These are phyloP conservation scores for Eulithis testata DNA, from an alignment of 2,888 invertebrate genomes.

Conservation along the genomic window DNA sequence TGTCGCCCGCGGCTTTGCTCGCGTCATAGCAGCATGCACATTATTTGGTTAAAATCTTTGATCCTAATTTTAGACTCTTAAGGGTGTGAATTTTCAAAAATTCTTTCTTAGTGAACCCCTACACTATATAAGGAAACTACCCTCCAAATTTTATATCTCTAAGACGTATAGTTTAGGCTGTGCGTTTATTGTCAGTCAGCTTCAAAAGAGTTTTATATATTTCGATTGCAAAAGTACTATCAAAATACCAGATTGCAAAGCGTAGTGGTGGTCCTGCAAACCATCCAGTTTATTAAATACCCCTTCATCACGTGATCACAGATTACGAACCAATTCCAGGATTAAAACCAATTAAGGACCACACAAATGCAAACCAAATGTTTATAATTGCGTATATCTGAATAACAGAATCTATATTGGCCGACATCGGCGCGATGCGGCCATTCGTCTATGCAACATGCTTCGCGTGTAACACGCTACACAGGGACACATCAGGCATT, in stretches of 20 bases:
- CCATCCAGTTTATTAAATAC: conserved; percentile 11
- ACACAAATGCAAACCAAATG: conserved; percentile 46
- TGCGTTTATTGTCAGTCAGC: no score
- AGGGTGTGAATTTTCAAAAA: no score
- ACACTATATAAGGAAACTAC: no score
- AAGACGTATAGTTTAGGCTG: no score
- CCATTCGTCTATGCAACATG: conserved; percentile 69
- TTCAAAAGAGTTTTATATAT: no score
- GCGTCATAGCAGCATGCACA: no score
- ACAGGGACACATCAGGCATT: conserved; percentile 36
- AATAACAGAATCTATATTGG: conserved; percentile 67
- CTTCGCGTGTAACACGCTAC: conserved; percentile 76
- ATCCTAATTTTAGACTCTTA: no score
- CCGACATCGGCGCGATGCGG: conserved; percentile 68
- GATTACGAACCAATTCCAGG: conserved; percentile 29
- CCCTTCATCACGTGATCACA: conserved; percentile 22
- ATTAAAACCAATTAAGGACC: conserved; percentile 43
- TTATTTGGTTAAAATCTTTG: no score
- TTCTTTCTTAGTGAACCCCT: no score
- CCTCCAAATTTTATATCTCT: no score
- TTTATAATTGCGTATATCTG: conserved; percentile 65
- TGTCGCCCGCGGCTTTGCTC: no score
- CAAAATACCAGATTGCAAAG: not conserved
- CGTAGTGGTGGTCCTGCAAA: conserved; percentile 7
- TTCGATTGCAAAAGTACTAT: not conserved